A percentile compares a stretch with the other conserved stretches of the same genome.
Conservation (phyloP, 2,797 vertebrate species). For the Glossophaga mutica region DNA sequence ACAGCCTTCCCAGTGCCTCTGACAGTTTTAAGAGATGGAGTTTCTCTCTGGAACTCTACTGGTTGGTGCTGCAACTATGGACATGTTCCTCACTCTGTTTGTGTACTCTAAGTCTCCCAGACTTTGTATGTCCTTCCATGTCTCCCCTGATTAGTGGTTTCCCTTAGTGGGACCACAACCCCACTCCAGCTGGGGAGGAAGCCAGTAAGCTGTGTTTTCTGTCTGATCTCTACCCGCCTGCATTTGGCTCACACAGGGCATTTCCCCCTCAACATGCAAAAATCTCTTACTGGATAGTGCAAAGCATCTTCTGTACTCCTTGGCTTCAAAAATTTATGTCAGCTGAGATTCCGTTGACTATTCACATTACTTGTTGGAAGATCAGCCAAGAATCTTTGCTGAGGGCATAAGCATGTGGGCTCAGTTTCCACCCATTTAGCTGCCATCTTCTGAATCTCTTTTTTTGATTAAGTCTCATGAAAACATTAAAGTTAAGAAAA, state of each 20-base stretch:
- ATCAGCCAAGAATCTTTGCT: neutral
- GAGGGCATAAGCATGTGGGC: neutral
- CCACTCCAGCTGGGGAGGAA: neutral
- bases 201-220: neutral
- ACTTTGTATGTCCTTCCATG: neutral
- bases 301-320: neutral
- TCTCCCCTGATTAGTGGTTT: neutral
- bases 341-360: neutral
- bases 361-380: neutral
- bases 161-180: neutral
- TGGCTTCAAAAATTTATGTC: neutral
- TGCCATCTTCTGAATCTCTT: neutral
- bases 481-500: neutral
- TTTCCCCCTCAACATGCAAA: neutral
- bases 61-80: neutral
- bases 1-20: neutral
- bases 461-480: neutral
- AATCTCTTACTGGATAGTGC: neutral
- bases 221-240: neutral
- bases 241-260: neutral
- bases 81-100: neutral
- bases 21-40: neutral
- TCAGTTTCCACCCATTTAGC: neutral
- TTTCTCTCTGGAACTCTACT: neutral
- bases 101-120: neutral